Base-by-base conservation (phyloP, 1,140 invertebrate species). In the Kradibia gibbosae region DNA sequence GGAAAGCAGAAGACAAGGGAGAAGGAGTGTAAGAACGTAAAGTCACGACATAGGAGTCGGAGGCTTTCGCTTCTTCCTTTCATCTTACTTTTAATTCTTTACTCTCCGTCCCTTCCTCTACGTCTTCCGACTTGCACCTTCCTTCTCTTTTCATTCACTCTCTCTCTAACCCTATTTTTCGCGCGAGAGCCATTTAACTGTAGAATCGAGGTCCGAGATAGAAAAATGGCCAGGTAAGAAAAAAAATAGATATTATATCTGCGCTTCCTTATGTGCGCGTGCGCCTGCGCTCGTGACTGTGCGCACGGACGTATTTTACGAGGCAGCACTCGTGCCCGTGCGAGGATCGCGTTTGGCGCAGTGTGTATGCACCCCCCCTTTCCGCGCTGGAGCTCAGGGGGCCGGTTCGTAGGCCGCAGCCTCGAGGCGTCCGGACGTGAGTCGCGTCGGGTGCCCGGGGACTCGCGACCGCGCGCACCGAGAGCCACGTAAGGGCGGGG, bases 11-110 rank as follows among this genome's bases (percentile, higher is more conserved):
- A 48, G 78, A 74, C 1, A 20, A 48, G 42, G 67, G 15, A 34
- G 42, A 39, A 22, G 39, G 25, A 42, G 39, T 15, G 13, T 13
- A 62, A 36, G 71, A 65, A 65, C 71, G 57, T 73, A 74, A 53
- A 80, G 71, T 74, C 78, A 81, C 48, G 67, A 57, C 48, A 48
- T n/a, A 71, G 45, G n/a, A 81, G 28, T 31, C 79, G 42, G 22
- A 80, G 57, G 71, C 71, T 25, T 74, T 80, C 60, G 78, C 45
- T 31, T 67, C 57, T 80, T 81, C 80, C 71, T 72, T 71, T 48
- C 53, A 57, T 81, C 60, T 81, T 48, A 36, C 48, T 50, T 55
- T 71, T 74, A 53, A 74, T 65, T 80, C 71, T 62, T 31, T 57
- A 17, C 25, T 50, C 71, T 57, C 50, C 48, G 13, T 67, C 39